Evolutionary conservation across 1,140 invertebrate species (phyloP).

Genomic region (Probaryconus sp.): DNA sequence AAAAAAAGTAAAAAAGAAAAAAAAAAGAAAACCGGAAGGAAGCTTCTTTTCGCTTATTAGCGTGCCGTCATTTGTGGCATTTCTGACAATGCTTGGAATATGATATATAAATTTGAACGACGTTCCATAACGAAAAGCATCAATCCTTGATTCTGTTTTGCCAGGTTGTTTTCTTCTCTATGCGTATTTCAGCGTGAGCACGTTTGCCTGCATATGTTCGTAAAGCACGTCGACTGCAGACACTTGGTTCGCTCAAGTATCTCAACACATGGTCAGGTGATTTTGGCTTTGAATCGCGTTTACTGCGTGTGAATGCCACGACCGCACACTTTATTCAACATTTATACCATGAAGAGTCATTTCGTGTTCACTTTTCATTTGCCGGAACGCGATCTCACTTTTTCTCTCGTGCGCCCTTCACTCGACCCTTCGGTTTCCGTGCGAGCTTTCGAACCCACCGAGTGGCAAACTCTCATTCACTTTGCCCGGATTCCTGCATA

Average conservation of each 20-base stretch:
- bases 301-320: slow-evolving; percentile 4
- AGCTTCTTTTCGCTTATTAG: too few relatives aligned
- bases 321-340: slow-evolving; percentile 21
- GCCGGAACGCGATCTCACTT: slow-evolving; percentile 29
- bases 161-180: background rate
- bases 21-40: too few relatives aligned
- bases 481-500: slow-evolving; percentile 26
- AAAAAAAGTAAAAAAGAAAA: too few relatives aligned
- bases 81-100: too few relatives aligned
- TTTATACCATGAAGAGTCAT: slow-evolving; percentile 36
- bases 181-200: slow-evolving; percentile 8
- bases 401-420: slow-evolving; percentile 2
- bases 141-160: too few relatives aligned
- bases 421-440: slow-evolving; percentile 16
- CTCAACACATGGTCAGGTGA: slow-evolving; percentile 7
- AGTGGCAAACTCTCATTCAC: slow-evolving; percentile 28
- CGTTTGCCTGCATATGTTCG: background rate
- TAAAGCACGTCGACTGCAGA: slow-evolving; percentile 8
- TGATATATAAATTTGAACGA: background rate
- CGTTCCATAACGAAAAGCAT: background rate
- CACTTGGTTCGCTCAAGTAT: background rate
- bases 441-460: slow-evolving; percentile 35
- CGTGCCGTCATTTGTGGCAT: too few relatives aligned
- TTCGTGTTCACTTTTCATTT: slow-evolving; percentile 37
- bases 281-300: slow-evolving; percentile 13